These are phyloP conservation scores for Thyatira batis DNA, from an alignment of 2,888 invertebrate genomes.

Conservation along the genomic window DNA sequence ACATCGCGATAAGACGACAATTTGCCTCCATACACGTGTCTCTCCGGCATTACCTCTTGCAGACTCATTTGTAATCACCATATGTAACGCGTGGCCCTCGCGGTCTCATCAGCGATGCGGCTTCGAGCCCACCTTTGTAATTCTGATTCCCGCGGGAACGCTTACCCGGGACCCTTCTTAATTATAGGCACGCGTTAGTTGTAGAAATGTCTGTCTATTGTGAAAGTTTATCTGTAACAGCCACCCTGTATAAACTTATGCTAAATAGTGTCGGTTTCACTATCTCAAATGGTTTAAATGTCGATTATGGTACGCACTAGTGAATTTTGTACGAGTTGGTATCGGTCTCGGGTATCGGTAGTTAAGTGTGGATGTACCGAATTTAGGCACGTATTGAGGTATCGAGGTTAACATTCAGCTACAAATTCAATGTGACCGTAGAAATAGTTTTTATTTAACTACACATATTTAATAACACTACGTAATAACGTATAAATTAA, in stretches of 20 bases:
- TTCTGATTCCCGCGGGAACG: slow-evolving; percentile 44
- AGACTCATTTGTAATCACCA: slow-evolving; percentile 52
- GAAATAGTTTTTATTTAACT: too few species aligned
- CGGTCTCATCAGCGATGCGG: slow-evolving; percentile 51
- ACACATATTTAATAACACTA: too few species aligned
- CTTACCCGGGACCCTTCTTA: slow-evolving; percentile 35
- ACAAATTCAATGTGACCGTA: too few species aligned
- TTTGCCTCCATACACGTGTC: neutral
- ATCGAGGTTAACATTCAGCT: too few species aligned
- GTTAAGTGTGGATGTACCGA: neutral
- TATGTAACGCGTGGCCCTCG: slow-evolving; percentile 34
- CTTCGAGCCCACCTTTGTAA: slow-evolving; percentile 53
- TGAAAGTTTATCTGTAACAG: slow-evolving; percentile 23
- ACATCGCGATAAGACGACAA: neutral
- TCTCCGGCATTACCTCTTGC: neutral
- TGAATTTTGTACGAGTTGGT: slow-evolving; percentile 1
- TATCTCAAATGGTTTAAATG: slow-evolving; percentile 11
- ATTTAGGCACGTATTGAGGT: too few species aligned
- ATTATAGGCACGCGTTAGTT: slow-evolving; percentile 41
- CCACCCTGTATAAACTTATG: slow-evolving; percentile 24
- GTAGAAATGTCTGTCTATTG: slow-evolving; percentile 42
- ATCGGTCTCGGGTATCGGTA: neutral
- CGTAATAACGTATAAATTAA: too few species aligned
- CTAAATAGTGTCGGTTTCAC: slow-evolving; percentile 24
- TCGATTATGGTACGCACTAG: slow-evolving; percentile 10